Evolutionary conservation across 2,888 invertebrate species (phyloP).

Genomic region (Oegoconia quadripuncta): DNA sequence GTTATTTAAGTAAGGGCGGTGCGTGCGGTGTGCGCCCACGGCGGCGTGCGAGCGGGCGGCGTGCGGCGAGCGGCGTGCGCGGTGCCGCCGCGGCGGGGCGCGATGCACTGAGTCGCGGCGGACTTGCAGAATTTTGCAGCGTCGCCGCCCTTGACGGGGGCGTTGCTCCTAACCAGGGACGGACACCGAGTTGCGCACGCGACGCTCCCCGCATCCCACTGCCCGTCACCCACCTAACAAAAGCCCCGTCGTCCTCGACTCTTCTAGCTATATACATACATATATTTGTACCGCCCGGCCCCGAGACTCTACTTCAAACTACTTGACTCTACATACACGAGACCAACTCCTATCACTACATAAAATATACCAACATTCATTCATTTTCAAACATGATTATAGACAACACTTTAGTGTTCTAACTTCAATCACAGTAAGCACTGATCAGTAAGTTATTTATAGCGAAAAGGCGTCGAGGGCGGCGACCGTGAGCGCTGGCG

Average conservation of each 20-base stretch:
- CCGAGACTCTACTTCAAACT: too few species aligned
- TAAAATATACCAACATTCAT: too few species aligned
- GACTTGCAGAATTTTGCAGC: conserved; percentile 77
- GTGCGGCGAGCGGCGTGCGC: conserved; percentile 59
- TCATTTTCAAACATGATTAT: too few species aligned
- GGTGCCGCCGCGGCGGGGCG: conserved; percentile 76
- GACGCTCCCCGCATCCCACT: conserved; percentile 61
- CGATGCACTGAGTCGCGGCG: conserved; percentile 75
- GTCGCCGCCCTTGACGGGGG: conserved; percentile 79
- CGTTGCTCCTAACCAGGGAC: conserved; percentile 78
- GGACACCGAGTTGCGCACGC: conserved; percentile 72
- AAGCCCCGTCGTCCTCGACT: conserved; percentile 32
- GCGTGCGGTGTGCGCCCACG: conserved; percentile 33
- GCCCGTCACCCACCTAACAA: conserved; percentile 28
- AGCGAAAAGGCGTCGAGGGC: conserved; percentile 59
- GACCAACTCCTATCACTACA: too few species aligned
- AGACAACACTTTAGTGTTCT: conserved; percentile 10
- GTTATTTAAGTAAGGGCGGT: conserved; percentile 72
- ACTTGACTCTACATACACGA: too few species aligned
- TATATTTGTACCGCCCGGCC: too few species aligned
- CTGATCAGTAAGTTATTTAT: conserved; percentile 57
- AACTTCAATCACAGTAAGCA: conserved; percentile 11
- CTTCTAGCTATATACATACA: background rate
- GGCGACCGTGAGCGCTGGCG: conserved; percentile 58
- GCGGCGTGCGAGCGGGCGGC: conserved; percentile 49